Conservation (phyloP, 2,113 vertebrate species). For the Bubo scandiacus region DNA sequence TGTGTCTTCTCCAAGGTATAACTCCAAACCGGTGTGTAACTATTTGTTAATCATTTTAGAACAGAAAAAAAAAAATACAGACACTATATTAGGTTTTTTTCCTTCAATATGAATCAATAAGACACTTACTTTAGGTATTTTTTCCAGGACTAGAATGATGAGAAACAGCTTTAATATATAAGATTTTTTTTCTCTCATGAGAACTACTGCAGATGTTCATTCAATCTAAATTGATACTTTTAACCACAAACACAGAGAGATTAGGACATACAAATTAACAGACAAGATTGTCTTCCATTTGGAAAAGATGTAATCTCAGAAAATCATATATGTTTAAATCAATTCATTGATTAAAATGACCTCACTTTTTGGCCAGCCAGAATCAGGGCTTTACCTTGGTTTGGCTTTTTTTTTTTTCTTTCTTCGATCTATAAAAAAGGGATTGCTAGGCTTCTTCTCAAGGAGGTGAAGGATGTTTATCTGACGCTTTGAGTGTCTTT, state of each 20-base stretch:
- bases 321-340: not conserved
- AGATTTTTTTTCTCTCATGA: not conserved
- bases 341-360: not conserved
- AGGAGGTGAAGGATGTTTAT: not conserved
- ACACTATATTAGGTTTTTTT: not conserved
- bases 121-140: not conserved
- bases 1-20: not conserved
- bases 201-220: not conserved
- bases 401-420: not conserved
- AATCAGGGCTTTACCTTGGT: not conserved
- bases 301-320: not conserved
- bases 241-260: accelerated
- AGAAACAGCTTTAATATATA: not conserved
- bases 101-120: accelerated
- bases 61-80: not conserved
- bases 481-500: not conserved
- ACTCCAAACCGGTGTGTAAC: not conserved
- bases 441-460: not conserved
- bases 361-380: not conserved
- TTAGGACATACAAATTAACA: not conserved
- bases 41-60: not conserved
- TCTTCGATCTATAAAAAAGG: not conserved
- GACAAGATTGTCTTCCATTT: not conserved
- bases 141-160: not conserved
- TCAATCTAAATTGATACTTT: not conserved